phyloP scores from a whole-genome alignment of 2,113 vertebrate genomes.

The Anarrhichthys ocellatus region DNA sequence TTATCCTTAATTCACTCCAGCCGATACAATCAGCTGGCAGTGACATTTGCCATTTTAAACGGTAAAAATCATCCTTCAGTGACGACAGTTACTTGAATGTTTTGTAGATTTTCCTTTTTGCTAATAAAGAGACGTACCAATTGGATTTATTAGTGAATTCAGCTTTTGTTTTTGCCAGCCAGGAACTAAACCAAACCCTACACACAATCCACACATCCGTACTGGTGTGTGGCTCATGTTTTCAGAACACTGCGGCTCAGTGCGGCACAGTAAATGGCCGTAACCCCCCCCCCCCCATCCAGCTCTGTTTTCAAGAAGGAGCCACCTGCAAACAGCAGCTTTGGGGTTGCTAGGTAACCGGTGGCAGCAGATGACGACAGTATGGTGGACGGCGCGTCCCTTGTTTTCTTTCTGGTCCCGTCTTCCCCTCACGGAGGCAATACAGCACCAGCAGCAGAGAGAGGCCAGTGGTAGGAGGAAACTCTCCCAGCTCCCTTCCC shows the following conservation, averaged over 20 bases:
- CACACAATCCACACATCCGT: neutral
- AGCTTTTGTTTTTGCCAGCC: neutral
- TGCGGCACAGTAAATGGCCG: constrained; percentile 46
- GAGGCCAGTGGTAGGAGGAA: constrained; percentile 70
- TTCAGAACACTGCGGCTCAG: constrained; percentile 19
- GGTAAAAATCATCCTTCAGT: neutral
- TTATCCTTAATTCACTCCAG: constrained; percentile 52
- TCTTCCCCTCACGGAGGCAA: constrained; percentile 59
- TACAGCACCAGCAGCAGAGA: constrained; percentile 66
- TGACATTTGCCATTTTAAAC: constrained; percentile 29
- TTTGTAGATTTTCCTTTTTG: neutral
- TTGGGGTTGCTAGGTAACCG: constrained; percentile 81
- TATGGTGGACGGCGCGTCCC: constrained; percentile 28
- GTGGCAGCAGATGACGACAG: constrained; percentile 67
- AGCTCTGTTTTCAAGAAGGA: constrained; percentile 61
- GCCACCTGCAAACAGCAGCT: constrained; percentile 73
- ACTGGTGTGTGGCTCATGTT: constrained; percentile 33
- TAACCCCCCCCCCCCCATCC: constrained; percentile 37
- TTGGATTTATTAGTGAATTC: neutral
- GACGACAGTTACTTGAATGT: neutral
- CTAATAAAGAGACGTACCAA: neutral
- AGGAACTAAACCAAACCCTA: neutral
- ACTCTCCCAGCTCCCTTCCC: constrained; percentile 65
- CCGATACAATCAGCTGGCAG: constrained; percentile 43
- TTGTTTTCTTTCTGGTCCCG: constrained; percentile 2